phyloP scores from a whole-genome alignment of 2,797 vertebrate species.

The Spinus pinus region DNA sequence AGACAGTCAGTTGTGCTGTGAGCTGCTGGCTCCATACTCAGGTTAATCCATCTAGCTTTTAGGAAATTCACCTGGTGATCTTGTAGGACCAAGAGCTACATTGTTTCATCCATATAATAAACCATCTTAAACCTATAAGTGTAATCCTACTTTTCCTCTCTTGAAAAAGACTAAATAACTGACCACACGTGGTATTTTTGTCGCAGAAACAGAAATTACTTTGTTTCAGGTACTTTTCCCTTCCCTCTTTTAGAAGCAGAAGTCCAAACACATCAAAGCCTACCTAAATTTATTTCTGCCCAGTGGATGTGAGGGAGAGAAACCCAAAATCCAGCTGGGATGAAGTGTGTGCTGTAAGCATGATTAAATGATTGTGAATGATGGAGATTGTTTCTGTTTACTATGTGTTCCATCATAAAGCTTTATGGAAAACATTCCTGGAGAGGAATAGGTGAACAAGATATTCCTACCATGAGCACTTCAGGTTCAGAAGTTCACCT shows the following conservation, averaged over 20 bases:
- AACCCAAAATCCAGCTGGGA: neutral
- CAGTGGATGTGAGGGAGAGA: neutral
- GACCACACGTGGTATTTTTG: neutral
- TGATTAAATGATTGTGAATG: slow-evolving; percentile 1
- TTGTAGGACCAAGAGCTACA: neutral
- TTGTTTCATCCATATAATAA: neutral
- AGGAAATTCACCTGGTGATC: neutral
- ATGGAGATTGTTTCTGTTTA: slow-evolving; percentile 46
- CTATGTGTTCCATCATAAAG: slow-evolving; percentile 53
- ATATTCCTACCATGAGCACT: neutral
- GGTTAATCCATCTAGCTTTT: neutral
- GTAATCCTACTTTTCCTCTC: neutral
- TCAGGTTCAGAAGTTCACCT: slow-evolving; percentile 52
- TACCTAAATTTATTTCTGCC: neutral
- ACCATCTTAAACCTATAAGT: neutral
- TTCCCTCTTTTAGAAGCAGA: neutral
- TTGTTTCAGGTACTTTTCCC: neutral
- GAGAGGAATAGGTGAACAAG: slow-evolving; percentile 10
- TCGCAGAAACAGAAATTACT: neutral
- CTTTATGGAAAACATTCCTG: slow-evolving; percentile 54
- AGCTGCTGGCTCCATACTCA: neutral
- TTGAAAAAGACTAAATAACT: neutral
- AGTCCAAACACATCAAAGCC: neutral
- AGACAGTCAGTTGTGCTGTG: neutral
- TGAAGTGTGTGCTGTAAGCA: neutral